phyloP scores from a whole-genome alignment of 2,888 invertebrate species.

The Archips xylosteana region DNA sequence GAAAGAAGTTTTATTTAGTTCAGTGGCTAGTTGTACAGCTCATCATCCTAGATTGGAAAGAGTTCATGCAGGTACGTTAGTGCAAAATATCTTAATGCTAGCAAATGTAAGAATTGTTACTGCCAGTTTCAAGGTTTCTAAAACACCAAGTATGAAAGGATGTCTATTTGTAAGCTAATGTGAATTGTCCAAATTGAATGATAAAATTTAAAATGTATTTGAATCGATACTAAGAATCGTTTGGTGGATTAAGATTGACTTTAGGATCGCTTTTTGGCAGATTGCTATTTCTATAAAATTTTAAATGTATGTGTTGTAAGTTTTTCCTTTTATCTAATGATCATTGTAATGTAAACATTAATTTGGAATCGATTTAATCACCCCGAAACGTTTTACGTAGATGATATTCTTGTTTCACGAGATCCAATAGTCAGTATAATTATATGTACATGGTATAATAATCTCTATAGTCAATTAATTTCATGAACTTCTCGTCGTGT shows the following conservation, averaged over 20 bases:
- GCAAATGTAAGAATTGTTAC: conserved; percentile 71
- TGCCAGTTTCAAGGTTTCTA: conserved; percentile 80
- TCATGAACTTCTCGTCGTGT: background rate
- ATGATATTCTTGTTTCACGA: background rate
- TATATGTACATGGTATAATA: conserved; percentile 6
- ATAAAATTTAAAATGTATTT: conserved; percentile 31
- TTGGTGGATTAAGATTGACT: conserved; percentile 31
- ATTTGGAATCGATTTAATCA: background rate
- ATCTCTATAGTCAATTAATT: conserved; percentile 36
- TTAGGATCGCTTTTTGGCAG: conserved; percentile 41
- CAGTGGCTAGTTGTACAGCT: background rate
- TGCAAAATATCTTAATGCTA: conserved; percentile 46
- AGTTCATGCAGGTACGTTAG: conserved; percentile 1
- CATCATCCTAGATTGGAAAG: background rate
- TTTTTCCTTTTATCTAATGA: background rate
- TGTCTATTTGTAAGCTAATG: conserved; percentile 57
- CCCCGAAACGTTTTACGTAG: background rate
- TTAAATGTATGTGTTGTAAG: conserved; percentile 1
- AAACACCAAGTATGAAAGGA: conserved; percentile 70
- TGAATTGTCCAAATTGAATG: conserved; percentile 59
- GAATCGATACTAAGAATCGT: conserved; percentile 29
- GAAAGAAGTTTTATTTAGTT: background rate
- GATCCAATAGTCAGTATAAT: background rate
- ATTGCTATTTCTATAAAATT: conserved; percentile 30
- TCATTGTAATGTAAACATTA: background rate